A percentile compares a stretch with the other conserved stretches of the same genome.
These are phyloP conservation scores for Oligia latruncula DNA, from an alignment of 2,888 invertebrate species.

Conservation along the genomic window DNA sequence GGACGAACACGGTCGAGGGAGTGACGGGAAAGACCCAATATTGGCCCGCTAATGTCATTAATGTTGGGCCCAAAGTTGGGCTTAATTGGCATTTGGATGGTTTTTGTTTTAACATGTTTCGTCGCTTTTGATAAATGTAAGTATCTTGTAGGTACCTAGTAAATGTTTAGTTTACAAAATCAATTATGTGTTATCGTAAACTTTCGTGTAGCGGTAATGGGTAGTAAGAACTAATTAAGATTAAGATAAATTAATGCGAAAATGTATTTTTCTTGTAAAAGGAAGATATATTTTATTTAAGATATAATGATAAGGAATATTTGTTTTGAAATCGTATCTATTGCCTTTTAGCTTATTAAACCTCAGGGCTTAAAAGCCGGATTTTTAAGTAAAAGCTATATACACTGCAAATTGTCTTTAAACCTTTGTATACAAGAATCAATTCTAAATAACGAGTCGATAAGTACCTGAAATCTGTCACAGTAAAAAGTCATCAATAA, in stretches of 20 bases:
- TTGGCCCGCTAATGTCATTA: slow-evolving; percentile 60
- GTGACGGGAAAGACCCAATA: slow-evolving; percentile 78
- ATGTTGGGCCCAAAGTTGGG: slow-evolving; percentile 69
- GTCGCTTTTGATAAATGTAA: background rate
- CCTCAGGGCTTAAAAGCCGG: no score
- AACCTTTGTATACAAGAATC: background rate
- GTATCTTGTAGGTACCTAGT: background rate
- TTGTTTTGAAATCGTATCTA: background rate
- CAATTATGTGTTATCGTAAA: slow-evolving; percentile 6
- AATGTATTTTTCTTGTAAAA: background rate
- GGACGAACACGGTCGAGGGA: slow-evolving; percentile 79
- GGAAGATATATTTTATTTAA: background rate
- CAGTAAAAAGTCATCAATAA: background rate
- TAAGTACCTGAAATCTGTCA: background rate
- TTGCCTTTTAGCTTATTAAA: background rate
- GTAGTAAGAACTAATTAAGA: background rate
- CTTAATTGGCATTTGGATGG: slow-evolving; percentile 39
- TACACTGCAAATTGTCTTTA: no score
- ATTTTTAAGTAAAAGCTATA: background rate
- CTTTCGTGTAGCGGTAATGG: background rate
- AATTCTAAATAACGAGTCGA: background rate
- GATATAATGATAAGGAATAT: background rate
- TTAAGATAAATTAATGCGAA: background rate
- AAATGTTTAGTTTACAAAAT: slow-evolving; percentile 4
- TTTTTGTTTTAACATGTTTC: slow-evolving; percentile 33